Conservation (phyloP, 2,888 invertebrate species). For the Baccha elongata region DNA sequence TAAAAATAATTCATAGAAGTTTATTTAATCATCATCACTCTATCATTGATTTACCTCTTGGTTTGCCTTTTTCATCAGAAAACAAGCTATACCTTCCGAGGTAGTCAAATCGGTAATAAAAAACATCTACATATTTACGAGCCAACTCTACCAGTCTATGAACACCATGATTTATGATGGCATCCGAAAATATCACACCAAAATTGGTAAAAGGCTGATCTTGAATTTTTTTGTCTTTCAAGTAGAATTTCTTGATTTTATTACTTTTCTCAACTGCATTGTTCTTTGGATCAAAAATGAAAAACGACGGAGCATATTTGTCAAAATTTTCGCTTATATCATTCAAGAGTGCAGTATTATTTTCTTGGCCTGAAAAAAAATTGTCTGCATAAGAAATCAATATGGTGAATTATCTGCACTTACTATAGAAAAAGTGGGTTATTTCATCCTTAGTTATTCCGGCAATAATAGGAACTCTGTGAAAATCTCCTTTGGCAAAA, state of each 20-base stretch:
- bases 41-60: slow-evolving; percentile 73
- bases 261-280: background rate
- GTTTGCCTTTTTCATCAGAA: slow-evolving; percentile 81
- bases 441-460: slow-evolving; percentile 85
- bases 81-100: slow-evolving; percentile 84
- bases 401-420: background rate
- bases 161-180: slow-evolving; percentile 84
- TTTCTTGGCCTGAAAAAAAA: slow-evolving; percentile 72
- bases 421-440: slow-evolving; percentile 4
- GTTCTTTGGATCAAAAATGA: slow-evolving; percentile 80
- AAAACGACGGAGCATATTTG: slow-evolving; percentile 78
- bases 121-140: slow-evolving; percentile 84
- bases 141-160: slow-evolving; percentile 85
- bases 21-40: background rate
- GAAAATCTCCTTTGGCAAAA: slow-evolving; percentile 83
- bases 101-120: slow-evolving; percentile 85
- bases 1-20: background rate
- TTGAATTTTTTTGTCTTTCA: slow-evolving; percentile 49
- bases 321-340: slow-evolving; percentile 77
- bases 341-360: slow-evolving; percentile 75
- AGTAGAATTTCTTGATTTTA: slow-evolving; percentile 73
- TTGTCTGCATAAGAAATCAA: background rate
- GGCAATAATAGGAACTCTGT: slow-evolving; percentile 85
- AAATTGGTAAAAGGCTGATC: slow-evolving; percentile 71
- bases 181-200: slow-evolving; percentile 84